Conservation (phyloP, 2,888 invertebrate genomes). For the Ernsta delagoae region DNA sequence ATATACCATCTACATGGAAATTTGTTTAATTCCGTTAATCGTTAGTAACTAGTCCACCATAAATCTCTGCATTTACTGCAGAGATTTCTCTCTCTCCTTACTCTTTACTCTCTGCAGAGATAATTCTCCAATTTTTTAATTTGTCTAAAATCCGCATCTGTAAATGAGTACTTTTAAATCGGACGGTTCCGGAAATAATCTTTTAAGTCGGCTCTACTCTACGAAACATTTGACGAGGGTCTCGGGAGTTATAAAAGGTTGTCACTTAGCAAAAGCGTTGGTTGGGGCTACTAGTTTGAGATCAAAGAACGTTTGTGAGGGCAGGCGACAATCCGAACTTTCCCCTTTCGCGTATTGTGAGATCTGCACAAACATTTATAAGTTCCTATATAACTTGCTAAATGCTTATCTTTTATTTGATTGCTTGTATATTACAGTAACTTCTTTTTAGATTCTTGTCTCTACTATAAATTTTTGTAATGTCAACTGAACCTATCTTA, state of each 20-base stretch:
- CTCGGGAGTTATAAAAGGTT: background rate
- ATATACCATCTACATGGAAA: no score
- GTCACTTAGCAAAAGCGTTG: background rate
- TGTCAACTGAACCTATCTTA: no score
- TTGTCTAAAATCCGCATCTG: background rate
- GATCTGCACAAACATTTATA: background rate
- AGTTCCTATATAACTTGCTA: no score
- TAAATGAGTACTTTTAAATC: background rate
- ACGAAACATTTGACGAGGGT: slow-evolving; percentile 10
- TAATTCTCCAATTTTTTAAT: background rate
- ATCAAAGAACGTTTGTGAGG: slow-evolving; percentile 7
- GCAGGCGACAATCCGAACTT: background rate
- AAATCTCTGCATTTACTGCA: no score
- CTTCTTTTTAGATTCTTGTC: no score
- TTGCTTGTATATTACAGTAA: no score
- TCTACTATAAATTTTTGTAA: no score
- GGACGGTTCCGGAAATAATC: background rate
- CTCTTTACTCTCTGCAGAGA: background rate
- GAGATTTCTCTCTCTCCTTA: no score
- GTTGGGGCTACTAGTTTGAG: background rate
- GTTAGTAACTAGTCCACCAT: no score
- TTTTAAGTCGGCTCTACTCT: background rate
- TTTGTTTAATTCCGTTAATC: no score
- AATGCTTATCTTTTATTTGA: no score
- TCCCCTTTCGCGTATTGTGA: background rate